phyloP scores from a whole-genome alignment of 2,113 vertebrate genomes.

The Callipepla californica region DNA sequence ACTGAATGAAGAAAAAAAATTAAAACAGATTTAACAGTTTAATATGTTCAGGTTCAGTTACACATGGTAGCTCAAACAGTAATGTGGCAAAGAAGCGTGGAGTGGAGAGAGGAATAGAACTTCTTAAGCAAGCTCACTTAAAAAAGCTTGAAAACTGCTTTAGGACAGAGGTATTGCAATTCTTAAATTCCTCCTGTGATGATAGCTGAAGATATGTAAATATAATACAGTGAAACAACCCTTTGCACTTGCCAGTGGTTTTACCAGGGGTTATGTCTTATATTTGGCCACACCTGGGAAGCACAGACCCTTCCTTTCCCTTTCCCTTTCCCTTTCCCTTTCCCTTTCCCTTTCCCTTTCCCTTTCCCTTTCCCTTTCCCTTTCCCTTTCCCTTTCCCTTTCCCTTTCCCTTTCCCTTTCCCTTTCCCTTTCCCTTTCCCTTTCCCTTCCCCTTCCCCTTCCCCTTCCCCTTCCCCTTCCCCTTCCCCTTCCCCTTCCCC shows the following conservation, averaged over 20 bases:
- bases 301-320: background rate
- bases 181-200: background rate
- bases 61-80: background rate
- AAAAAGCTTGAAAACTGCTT: background rate
- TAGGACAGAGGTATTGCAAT: background rate
- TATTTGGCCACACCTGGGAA: background rate
- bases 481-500: no score
- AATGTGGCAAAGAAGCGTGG: background rate
- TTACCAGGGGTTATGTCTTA: rapidly evolving
- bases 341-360: no score
- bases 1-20: background rate
- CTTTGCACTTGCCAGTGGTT: background rate
- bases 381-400: no score
- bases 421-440: no score
- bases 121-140: background rate
- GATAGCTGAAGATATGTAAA: background rate
- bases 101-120: background rate
- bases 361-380: no score
- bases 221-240: background rate
- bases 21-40: background rate
- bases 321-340: background rate
- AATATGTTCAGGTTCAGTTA: background rate
- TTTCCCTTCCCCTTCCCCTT: background rate
- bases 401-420: no score
- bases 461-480: no score